Evolutionary conservation across 2,797 vertebrate species (phyloP), one percentile per base, ranked within the genome.

Genomic region (Harpagifer antarcticus): DNA sequence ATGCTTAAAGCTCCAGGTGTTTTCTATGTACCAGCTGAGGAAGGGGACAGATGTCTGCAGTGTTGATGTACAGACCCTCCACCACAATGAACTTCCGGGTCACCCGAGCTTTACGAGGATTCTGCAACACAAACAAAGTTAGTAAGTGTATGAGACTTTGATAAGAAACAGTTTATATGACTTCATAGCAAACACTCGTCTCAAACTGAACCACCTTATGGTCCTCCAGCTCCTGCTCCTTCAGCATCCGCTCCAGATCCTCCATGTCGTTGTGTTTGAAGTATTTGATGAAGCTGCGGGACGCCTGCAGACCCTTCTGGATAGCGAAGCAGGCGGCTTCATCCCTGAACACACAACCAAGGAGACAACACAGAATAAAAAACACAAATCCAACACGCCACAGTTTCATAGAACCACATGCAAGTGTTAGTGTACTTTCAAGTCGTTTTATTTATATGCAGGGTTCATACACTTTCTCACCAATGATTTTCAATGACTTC

Each of bases 241-340:
- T 96, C 27, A 99, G 92, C 27, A 99, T 90, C 74, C 91, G 92
- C 89, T 99, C 97, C 86, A 99, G 95, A 85, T 99, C 97, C 59
- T 96, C 93, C 95, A 99, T 96, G 90, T 99, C 97, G 53, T 99
- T 99, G 91, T 99, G 98, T 74, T 96, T 97, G 92, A 99, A 99
- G 86, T 97, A 96, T 83, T 98, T 98, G 90, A 99, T 96, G 88
- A 96, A 96, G 91, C 98, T 99, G 68, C 97, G 96, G 15, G 98
- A 99, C 4, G 98, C 98, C 66, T 99, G 98, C 54, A 99, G 95
- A 74, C 98, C 98, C 84, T 99, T 99, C 94, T 99, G 98, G 92
- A 99, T 98, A 76, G 98, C 95, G 88, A 99, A 99, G 86, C 98
- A 99, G 3, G 98, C 96, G 0, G 97, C 96, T 88, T 96, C 96